phyloP scores from a whole-genome alignment of 2,888 invertebrate genomes.

The Ophraella communa region DNA sequence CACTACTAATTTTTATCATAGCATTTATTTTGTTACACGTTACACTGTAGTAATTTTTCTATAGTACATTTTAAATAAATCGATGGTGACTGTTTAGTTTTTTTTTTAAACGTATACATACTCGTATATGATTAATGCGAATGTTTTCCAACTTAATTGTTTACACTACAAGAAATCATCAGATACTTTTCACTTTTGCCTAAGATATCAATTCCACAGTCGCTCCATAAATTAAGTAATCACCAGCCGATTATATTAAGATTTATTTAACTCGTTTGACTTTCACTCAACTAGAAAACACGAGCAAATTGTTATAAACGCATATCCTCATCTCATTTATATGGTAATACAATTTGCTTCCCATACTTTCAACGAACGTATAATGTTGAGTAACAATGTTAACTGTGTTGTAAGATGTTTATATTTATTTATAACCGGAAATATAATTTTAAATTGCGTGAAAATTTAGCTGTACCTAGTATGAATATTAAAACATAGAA shows the following conservation, averaged over 20 bases:
- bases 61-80: too few relatives aligned
- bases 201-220: not conserved
- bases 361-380: not conserved
- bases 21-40: too few relatives aligned
- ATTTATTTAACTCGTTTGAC: not conserved
- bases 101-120: too few relatives aligned
- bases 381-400: not conserved
- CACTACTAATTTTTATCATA: too few relatives aligned
- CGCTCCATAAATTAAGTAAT: not conserved
- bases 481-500: too few relatives aligned
- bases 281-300: not conserved
- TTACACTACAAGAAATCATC: not conserved
- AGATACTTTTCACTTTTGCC: not conserved
- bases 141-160: too few relatives aligned
- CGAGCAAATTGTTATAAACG: not conserved
- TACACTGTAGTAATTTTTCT: too few relatives aligned
- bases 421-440: too few relatives aligned
- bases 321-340: not conserved
- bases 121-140: too few relatives aligned
- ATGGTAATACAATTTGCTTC: not conserved
- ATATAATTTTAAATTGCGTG: too few relatives aligned
- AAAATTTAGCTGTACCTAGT: too few relatives aligned
- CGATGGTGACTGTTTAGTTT: too few relatives aligned
- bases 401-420: not conserved
- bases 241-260: not conserved